phyloP scores from a whole-genome alignment of 1,140 invertebrate genomes.

The Battus philenor region DNA sequence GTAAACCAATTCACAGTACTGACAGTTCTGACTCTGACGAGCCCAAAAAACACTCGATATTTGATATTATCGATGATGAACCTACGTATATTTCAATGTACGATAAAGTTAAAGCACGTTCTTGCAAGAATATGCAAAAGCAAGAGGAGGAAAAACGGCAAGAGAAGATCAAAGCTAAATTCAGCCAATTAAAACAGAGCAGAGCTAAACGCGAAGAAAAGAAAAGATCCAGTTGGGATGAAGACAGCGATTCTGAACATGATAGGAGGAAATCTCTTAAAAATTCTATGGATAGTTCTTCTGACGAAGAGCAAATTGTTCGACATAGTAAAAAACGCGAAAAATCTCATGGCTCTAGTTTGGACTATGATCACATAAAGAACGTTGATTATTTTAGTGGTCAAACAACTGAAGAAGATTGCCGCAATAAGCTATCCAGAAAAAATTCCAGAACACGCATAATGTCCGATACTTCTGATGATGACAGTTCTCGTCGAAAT shows the following conservation, averaged over 20 bases:
- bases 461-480: slow-evolving; percentile 78
- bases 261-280: slow-evolving; percentile 68
- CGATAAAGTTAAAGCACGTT: slow-evolving; percentile 97
- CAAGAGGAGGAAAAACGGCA: slow-evolving; percentile 92
- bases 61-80: slow-evolving; percentile 92
- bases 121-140: slow-evolving; percentile 94
- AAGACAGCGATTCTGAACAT: slow-evolving; percentile 82
- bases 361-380: slow-evolving; percentile 60
- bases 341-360: slow-evolving; percentile 66
- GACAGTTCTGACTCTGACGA: slow-evolving; percentile 84
- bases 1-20: slow-evolving; percentile 75
- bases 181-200: slow-evolving; percentile 91
- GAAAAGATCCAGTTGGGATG: slow-evolving; percentile 91
- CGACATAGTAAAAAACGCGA: slow-evolving; percentile 53
- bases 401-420: slow-evolving; percentile 57
- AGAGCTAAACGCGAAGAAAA: slow-evolving; percentile 90
- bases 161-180: slow-evolving; percentile 91
- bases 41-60: slow-evolving; percentile 93
- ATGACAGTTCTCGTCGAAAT: slow-evolving; percentile 63
- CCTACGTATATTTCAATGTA: slow-evolving; percentile 98
- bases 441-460: slow-evolving; percentile 77
- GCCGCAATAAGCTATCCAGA: slow-evolving; percentile 67
- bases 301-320: slow-evolving; percentile 75
- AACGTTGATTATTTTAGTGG: slow-evolving; percentile 52
- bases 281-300: slow-evolving; percentile 75